Evolutionary conservation across 2,888 invertebrate species (phyloP), one percentile per base, ranked within the genome.

Genomic region (Trichogramma dendrolimi): DNA sequence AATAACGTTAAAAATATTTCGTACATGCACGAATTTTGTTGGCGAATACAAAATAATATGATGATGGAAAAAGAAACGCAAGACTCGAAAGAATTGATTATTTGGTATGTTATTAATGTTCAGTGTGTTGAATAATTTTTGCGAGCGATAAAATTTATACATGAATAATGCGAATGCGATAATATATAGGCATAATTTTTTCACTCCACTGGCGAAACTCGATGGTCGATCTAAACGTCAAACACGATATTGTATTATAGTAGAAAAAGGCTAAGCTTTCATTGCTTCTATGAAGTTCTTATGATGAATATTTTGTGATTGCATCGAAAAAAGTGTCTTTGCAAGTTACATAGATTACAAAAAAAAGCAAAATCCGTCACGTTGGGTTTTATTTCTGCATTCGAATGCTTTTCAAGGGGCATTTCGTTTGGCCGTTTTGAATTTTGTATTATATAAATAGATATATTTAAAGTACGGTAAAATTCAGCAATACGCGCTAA

Each of bases 1-100:
- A 73, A 72, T 74, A 73, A 69, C 74, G 67, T 69, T 68, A 69
- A 67, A 59, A 57, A 53, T 49, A 39, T 64, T 69, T 72, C 66
- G 66, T 71, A 71, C 71, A 67, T 67, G 64, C 69, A 70, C 70
- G 67, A 68, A 70, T 71, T 73, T 70, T 71, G 67, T 69, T 71
- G 66, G 27, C 27, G 27, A 27, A 71, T 67, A 68, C 65, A 67
- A 68, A 54, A 52, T 38, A 40, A 14, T 40, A 52, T 42, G 4
- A 41, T 40, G 52, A 59, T 55, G 8, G 38, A 38, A 48, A 7
- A 43, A 48, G 11, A 47, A 53, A 49, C 53, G 43, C 27, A 55
- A 52, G n/a, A 41, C 7, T 38, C n/a, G 11, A 6, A 53, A 8
- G 40, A 11, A n/a, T 27, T 27, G 27, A 27, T 27, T 27, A 27